Percentiles rank a stretch among this genome's conserved stretches.
phyloP scores from a whole-genome alignment of 2,113 vertebrate species.

The rabbit (Oryctolagus cuniculus) region mOryCun1.1 NC_091443.1:1892501-1893000 shows the following conservation, averaged over 20 bases:
- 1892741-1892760: not conserved
- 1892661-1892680: no score
- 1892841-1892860: fast-evolving
- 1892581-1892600: no score
- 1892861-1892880: fast-evolving
- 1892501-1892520: not conserved
- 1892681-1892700: no score
- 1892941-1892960: not conserved
- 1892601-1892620: no score
- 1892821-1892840: not conserved
- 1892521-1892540: not conserved
- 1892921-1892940: not conserved
- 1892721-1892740: not conserved
- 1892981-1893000: constrained; percentile 93
- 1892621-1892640: no score
- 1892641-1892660: not conserved
- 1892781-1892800: not conserved
- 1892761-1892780: fast-evolving
- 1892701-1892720: no score
- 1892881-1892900: not conserved
- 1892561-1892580: no score
- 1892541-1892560: not conserved
- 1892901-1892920: not conserved
- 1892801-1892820: no score
- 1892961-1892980: constrained; percentile 2